Conservation (phyloP, 2,113 vertebrate genomes). For the Lepus timidus region DNA sequence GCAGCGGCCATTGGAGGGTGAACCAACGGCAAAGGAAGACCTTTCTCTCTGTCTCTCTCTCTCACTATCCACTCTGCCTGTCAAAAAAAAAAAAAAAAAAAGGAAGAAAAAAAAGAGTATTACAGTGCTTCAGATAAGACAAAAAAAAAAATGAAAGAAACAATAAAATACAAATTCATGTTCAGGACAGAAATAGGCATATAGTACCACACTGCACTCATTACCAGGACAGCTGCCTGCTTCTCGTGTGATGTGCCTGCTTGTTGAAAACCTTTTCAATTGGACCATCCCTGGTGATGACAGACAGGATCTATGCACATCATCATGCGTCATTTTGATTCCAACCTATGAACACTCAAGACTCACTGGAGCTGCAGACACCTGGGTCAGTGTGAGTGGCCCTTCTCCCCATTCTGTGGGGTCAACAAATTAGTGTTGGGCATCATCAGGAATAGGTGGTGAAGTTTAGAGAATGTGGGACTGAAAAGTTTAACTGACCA, state of each 20-base stretch:
- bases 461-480: accelerated
- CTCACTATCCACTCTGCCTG: too few species aligned
- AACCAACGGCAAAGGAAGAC: too few species aligned
- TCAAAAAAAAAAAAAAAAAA: too few species aligned
- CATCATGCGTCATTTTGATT: conserved; percentile 12
- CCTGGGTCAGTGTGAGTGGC: too few species aligned
- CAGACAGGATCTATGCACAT: background rate
- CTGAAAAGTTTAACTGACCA: background rate
- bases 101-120: background rate
- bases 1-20: too few species aligned
- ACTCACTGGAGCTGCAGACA: background rate
- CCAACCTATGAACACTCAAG: background rate
- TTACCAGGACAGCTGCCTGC: background rate
- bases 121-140: background rate
- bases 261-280: background rate
- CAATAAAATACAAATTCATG: background rate
- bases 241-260: accelerated
- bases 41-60: too few species aligned
- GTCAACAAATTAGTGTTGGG: too few species aligned
- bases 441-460: background rate
- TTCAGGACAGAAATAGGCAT: background rate
- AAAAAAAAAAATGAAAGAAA: background rate
- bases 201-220: background rate
- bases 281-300: background rate
- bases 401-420: background rate